Conservation (phyloP, 2,888 invertebrate genomes). For the Xestoiulus laeticollis region DNA sequence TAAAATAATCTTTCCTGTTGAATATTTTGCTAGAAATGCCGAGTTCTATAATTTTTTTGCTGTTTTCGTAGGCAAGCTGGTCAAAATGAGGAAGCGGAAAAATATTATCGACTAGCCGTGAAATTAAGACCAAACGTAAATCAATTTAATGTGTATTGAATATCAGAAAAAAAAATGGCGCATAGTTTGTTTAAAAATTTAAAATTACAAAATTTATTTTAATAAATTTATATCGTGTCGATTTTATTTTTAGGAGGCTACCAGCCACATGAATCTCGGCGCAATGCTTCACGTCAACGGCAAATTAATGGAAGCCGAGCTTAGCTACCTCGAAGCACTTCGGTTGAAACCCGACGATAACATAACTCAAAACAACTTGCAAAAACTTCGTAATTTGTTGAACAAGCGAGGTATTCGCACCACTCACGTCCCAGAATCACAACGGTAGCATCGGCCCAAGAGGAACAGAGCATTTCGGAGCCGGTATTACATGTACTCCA, state of each 20-base stretch:
- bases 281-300: slow-evolving; percentile 94
- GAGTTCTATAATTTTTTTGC: neutral
- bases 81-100: slow-evolving; percentile 82
- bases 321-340: slow-evolving; percentile 85
- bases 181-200: neutral
- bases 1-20: neutral
- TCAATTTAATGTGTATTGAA: neutral
- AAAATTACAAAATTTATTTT: too few species aligned
- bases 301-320: slow-evolving; percentile 86
- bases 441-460: slow-evolving; percentile 51
- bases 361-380: slow-evolving; percentile 87
- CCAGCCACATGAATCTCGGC: slow-evolving; percentile 92
- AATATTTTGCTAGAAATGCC: too few species aligned
- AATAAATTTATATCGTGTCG: too few species aligned
- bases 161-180: neutral
- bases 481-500: neutral
- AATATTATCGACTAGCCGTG: slow-evolving; percentile 85
- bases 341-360: slow-evolving; percentile 87
- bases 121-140: slow-evolving; percentile 72
- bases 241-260: slow-evolving; percentile 73
- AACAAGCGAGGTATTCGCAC: slow-evolving; percentile 51
- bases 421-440: slow-evolving; percentile 50
- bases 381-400: slow-evolving; percentile 72
- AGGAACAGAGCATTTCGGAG: neutral
- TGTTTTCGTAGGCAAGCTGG: slow-evolving; percentile 72